Conservation (phyloP, 2,888 invertebrate species). For the Megamerina dolium region DNA sequence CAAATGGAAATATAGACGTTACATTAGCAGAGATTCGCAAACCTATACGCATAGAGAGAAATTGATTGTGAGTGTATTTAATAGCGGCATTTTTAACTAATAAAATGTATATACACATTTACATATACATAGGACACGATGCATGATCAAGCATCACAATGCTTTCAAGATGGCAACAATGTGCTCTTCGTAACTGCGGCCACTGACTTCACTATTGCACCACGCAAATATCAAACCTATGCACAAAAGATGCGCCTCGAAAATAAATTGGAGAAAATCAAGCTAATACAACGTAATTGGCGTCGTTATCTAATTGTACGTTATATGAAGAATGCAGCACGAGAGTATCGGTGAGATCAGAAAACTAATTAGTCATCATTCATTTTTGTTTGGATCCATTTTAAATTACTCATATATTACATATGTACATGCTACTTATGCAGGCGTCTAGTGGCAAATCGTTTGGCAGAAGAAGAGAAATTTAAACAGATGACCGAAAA, state of each 20-base stretch:
- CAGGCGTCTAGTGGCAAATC: conserved; percentile 51
- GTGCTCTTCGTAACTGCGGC: conserved; percentile 54
- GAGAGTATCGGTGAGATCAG: conserved; percentile 49
- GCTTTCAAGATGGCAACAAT: conserved; percentile 42
- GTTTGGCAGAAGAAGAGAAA: conserved; percentile 32
- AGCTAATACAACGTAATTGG: conserved; percentile 59
- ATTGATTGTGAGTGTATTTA: conserved; percentile 42
- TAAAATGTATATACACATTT: not conserved
- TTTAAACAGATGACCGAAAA: conserved; percentile 34
- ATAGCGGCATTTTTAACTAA: not conserved
- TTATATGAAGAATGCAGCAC: conserved; percentile 51
- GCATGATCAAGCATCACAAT: conserved; percentile 43
- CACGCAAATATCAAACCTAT: conserved; percentile 61
- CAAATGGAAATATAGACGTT: conserved; percentile 31
- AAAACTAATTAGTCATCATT: no score
- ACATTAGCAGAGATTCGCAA: conserved; percentile 57
- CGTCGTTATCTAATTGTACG: conserved; percentile 47
- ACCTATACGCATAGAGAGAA: conserved; percentile 50
- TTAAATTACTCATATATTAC: not conserved
- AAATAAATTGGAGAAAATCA: conserved; percentile 55
- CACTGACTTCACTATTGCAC: conserved; percentile 57
- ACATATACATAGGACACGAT: conserved; percentile 35
- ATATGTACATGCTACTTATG: not conserved
- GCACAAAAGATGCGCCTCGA: conserved; percentile 57
- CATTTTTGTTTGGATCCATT: not conserved